Percentiles rank a stretch among this genome's conserved stretches.
These are phyloP conservation scores for Pyrochroa serraticornis DNA, from an alignment of 2,888 invertebrate species.

Conservation along the genomic window DNA sequence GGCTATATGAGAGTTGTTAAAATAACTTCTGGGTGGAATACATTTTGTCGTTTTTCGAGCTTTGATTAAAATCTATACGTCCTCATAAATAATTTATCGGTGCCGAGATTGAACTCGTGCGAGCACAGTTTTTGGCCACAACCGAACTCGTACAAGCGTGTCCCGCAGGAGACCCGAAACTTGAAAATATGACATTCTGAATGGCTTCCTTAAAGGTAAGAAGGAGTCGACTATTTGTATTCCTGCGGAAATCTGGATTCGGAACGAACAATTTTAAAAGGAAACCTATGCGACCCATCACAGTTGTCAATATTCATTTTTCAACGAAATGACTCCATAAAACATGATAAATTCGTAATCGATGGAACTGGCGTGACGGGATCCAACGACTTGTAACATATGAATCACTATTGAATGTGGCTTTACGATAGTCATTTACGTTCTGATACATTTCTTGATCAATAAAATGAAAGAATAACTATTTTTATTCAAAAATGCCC, in stretches of 20 bases:
- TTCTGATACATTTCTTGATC: conserved; percentile 40
- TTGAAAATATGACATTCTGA: conserved; percentile 17
- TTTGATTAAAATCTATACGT: too few species aligned
- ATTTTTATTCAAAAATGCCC: conserved; percentile 32
- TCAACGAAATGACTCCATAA: conserved; percentile 56
- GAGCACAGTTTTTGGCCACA: conserved; percentile 1
- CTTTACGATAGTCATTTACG: conserved; percentile 48
- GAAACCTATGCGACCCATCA: conserved; percentile 36
- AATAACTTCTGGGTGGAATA: too few species aligned
- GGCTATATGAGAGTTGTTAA: too few species aligned
- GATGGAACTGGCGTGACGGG: conserved; percentile 47
- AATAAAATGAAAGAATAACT: conserved; percentile 36
- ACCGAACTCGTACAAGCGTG: background rate
- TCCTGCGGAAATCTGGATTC: conserved; percentile 22
- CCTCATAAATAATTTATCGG: too few species aligned
- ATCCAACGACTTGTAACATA: conserved; percentile 54
- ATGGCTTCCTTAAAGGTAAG: conserved; percentile 21
- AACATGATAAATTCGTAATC: conserved; percentile 53
- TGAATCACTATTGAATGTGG: conserved; percentile 46
- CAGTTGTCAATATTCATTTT: conserved; percentile 56
- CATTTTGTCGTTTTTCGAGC: too few species aligned
- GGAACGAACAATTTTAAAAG: conserved; percentile 30
- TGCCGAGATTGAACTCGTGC: background rate
- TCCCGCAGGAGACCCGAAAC: conserved; percentile 9
- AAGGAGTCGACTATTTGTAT: conserved; percentile 28